A percentile compares a stretch with the other conserved stretches of the same genome.
Conservation (phyloP, 1,140 invertebrate species). For the Magallana gigas region DNA sequence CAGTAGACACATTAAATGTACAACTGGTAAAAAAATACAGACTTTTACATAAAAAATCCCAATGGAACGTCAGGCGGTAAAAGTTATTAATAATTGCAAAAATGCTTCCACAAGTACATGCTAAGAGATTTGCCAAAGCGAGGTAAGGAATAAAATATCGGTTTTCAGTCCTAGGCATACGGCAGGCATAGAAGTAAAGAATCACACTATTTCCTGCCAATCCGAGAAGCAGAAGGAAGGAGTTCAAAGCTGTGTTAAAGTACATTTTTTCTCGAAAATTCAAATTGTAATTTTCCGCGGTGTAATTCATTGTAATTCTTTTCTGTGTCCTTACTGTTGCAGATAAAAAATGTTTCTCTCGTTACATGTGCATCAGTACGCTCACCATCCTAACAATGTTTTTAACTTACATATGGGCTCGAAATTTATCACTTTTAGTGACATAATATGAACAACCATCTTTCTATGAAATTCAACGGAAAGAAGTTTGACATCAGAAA, state of each 20-base stretch:
- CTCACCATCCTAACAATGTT: too few relatives aligned
- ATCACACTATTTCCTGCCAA: constrained; percentile 46
- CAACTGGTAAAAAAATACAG: constrained; percentile 44
- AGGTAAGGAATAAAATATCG: constrained; percentile 54
- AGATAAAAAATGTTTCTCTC: too few relatives aligned
- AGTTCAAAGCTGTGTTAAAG: background rate
- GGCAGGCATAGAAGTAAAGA: constrained; percentile 44
- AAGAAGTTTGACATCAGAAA: too few relatives aligned
- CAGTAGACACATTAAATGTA: constrained; percentile 42
- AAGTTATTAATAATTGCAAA: constrained; percentile 49
- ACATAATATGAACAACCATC: too few relatives aligned
- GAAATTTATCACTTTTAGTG: too few relatives aligned
- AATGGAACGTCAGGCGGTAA: constrained; percentile 36
- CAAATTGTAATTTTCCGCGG: background rate
- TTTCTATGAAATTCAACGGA: too few relatives aligned
- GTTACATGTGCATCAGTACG: too few relatives aligned
- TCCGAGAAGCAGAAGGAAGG: constrained; percentile 9
- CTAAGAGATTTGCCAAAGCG: constrained; percentile 40
- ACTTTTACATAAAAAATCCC: constrained; percentile 43
- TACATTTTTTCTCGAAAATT: constrained; percentile 20
- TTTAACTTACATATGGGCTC: too few relatives aligned
- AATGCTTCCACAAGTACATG: constrained; percentile 42
- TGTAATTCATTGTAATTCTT: background rate
- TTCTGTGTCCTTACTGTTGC: background rate
- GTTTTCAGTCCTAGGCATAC: constrained; percentile 44